phyloP scores from a whole-genome alignment of 2,113 vertebrate species.

The Aramus guarauna region DNA sequence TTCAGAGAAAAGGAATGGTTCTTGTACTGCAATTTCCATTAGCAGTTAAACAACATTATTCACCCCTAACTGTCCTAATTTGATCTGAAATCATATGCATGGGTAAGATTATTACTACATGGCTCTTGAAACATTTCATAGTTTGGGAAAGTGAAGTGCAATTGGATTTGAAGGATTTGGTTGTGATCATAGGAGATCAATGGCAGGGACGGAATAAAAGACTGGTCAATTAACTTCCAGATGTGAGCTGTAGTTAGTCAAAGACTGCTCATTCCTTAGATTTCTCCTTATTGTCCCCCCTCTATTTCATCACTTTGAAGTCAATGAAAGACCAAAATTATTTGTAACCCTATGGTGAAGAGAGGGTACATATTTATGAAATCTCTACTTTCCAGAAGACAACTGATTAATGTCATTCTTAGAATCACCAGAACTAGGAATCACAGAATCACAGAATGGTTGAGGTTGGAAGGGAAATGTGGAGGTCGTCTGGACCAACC shows the following conservation, averaged over 20 bases:
- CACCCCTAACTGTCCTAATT: neutral
- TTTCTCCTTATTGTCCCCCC: neutral
- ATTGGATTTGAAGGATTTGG: neutral
- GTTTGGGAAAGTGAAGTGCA: neutral
- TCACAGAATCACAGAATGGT: neutral
- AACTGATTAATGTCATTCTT: neutral
- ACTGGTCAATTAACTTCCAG: neutral
- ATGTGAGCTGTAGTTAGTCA: neutral
- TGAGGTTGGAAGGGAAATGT: neutral
- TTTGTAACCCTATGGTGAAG: neutral
- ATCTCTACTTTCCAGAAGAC: neutral
- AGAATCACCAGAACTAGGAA: neutral
- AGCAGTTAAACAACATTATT: neutral
- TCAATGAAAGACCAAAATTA: conserved; percentile 21
- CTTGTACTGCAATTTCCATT: neutral
- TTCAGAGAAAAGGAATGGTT: neutral
- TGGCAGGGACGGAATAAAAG: neutral
- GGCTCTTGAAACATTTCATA: neutral
- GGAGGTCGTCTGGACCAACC: neutral
- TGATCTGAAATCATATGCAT: neutral
- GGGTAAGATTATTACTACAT: neutral
- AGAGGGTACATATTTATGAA: conserved; percentile 18
- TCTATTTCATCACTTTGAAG: conserved; percentile 7
- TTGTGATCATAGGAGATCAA: neutral
- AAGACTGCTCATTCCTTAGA: neutral